Base-by-base conservation (phyloP, 2,888 invertebrate species). In the Aporophyla lueneburgensis region DNA sequence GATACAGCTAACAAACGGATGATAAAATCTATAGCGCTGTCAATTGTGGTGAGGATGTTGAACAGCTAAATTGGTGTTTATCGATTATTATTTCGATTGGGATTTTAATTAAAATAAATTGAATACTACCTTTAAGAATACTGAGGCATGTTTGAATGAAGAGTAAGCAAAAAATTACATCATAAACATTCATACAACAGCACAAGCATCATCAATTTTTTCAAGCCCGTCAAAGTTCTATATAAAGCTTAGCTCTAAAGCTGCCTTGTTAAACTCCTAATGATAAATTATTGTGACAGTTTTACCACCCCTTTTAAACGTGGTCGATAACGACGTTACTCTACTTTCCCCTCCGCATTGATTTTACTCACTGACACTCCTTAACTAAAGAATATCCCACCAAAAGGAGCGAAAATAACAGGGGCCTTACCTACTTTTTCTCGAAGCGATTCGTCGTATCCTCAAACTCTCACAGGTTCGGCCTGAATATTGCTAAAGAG, bases 1-100 rank as follows among this genome's bases (percentile, higher is more conserved):
- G 59, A 65, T 75, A 80, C 56, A n/a, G 70, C 67, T 70, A 66
- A 84, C 65, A 81, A 81, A 71, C 51, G 19, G 14, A 71, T 61
- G 77, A 85, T 85, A 73, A 16, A 65, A 83, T 81, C 69, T 81
- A 73, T 81, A 73, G 59, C 24, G 58, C 40, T 69, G 82, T 69
- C 81, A 80, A 69, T 69, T 79, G 61, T 72, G 43, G 51, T 16
- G 46, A 43, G 33, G 53, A 59, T 61, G 68, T 27, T 40, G 19
- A 79, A 7, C 46, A 24, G 33, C 24, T 58, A 58, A 78, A 73
- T 84, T 81, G 75, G 24, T 54, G 27, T 6, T 14, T 73, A 73
- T 68, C 54, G 73, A 71, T 73, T 46, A 56, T 46, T 72, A 46
- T 73, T 19, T 4, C n/a, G 54, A 21, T 27, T 16, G 43, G 5